These are phyloP conservation scores for Trididemnum nubilum DNA, from an alignment of 23 tunicate species.

Conservation along the genomic window DNA sequence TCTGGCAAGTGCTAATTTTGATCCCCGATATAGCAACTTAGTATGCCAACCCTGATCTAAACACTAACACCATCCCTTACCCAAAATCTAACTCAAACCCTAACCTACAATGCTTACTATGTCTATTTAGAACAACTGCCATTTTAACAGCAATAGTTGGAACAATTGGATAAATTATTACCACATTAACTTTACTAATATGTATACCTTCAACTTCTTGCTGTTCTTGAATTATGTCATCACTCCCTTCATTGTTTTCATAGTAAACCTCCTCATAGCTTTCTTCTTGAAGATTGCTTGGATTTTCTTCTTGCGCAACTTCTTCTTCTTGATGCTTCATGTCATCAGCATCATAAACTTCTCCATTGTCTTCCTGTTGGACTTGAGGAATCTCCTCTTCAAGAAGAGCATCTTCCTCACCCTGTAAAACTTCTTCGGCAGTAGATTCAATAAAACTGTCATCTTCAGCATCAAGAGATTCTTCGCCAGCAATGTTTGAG, in stretches of 20 bases:
- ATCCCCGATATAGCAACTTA: no score
- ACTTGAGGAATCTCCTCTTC: neutral
- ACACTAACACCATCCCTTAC: no score
- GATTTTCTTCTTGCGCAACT: constrained; percentile 3
- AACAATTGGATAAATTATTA: no score
- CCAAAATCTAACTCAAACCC: no score
- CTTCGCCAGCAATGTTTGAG: neutral
- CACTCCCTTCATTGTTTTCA: neutral
- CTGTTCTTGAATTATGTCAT: constrained; percentile 1
- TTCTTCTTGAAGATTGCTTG: neutral
- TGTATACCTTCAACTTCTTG: constrained; percentile 17
- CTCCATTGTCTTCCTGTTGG: neutral
- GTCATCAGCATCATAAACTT: neutral
- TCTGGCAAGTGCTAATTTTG: no score
- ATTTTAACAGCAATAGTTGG: no score
- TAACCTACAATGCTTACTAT: no score
- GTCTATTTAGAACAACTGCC: no score
- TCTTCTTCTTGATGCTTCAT: neutral
- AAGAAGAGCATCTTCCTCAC: neutral
- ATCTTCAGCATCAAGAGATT: neutral
- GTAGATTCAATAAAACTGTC: neutral
- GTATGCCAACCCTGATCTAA: no score
- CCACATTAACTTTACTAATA: no score
- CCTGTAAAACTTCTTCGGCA: neutral
- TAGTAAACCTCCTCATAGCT: neutral